A percentile compares a stretch with the other conserved stretches of the same genome.
These are phyloP conservation scores for Thinocorus orbignyianus DNA, from an alignment of 2,113 vertebrate species.

Conservation along the genomic window DNA sequence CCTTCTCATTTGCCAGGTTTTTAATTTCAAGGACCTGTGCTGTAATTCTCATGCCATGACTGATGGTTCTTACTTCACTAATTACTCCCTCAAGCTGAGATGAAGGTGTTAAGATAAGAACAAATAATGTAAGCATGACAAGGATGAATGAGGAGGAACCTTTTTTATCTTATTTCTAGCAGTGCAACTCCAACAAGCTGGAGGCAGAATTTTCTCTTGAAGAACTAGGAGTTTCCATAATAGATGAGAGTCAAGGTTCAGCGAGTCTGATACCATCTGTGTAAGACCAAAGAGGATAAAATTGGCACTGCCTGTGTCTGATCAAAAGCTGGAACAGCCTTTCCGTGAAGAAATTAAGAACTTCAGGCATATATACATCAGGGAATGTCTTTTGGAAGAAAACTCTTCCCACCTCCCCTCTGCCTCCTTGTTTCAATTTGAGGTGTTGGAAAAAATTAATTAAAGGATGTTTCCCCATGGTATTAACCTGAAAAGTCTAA, in stretches of 20 bases:
- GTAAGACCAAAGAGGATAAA: background rate
- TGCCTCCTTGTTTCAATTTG: background rate
- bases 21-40: background rate
- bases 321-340: background rate
- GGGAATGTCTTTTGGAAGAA: background rate
- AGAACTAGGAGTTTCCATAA: conserved; percentile 7
- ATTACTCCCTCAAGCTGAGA: conserved; percentile 1
- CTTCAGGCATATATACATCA: background rate
- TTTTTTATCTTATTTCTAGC: conserved; percentile 21
- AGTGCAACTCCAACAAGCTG: background rate
- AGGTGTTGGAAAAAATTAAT: background rate
- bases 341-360: background rate
- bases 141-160: background rate
- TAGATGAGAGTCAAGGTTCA: background rate
- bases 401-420: background rate
- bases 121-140: background rate
- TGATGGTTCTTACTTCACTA: conserved; percentile 6
- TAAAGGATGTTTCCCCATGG: background rate
- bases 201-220: conserved; percentile 22
- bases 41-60: background rate
- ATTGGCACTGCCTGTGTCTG: background rate
- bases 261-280: background rate
- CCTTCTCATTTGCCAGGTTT: background rate
- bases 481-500: background rate
- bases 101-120: conserved; percentile 39